Evolutionary conservation across 2,888 invertebrate genomes (phyloP), one percentile per base, ranked within the genome.

Genomic region (Caenorhabditis drosophilae): DNA sequence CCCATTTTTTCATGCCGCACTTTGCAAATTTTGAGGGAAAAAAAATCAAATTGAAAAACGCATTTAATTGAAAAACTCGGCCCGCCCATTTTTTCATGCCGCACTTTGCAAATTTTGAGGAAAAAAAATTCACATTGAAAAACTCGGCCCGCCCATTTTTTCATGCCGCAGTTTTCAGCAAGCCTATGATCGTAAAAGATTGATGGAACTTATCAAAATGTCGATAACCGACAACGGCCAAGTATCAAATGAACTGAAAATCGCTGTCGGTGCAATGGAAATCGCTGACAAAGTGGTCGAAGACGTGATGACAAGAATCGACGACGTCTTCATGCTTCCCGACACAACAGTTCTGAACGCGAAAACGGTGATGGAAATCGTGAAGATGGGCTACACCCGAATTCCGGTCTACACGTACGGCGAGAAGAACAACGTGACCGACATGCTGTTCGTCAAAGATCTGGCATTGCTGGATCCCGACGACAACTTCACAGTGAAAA

Each of bases 381-480:
- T 96, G 88, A 93, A 93, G 83, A 84, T 84, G 69, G 76, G 76
- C 1, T 72, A 70, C 54, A 72, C 97, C 26, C 89, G 97, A 25
- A 92, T 98, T 82, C 97, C 97, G 0, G 94, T 98, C 0, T 98
- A 79, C 54, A 50, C 64, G 4, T 52, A 46, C 11, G 70, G 73
- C 23, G 74, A 76, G 49, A 68, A 70, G 54, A 76, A 76, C 51
- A 74, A 76, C 42, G 73, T 76, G 11, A 76, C 79, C 0, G 79
- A 80, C 22, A 70, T 82, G 46, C 87, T 99, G 22, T 96, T 95
- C 86, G 95, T 95, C 79, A 98, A 86, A 66, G 98, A 99, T 86
- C 88, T 99, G 82, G 96, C 97, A 0, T 92, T 98, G 84, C 91
- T 98, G 74, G 98, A 98, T 87, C 95, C 98, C 0, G 97, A 97